These are phyloP conservation scores for Brachionus asplanchnoidis DNA, from an alignment of 1,140 invertebrate species.

Conservation along the genomic window DNA sequence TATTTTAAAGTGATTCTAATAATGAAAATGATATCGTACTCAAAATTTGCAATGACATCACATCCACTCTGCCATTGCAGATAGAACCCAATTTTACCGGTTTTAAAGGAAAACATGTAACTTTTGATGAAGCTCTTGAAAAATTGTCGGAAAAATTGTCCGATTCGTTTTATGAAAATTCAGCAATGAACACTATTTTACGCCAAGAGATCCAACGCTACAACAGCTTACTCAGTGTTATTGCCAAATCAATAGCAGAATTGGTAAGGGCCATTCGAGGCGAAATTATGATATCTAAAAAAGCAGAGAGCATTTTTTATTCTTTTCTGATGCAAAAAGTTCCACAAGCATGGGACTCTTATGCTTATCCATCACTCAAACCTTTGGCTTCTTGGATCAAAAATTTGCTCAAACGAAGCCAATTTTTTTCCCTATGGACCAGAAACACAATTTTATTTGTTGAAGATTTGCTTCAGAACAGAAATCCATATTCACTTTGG, in stretches of 20 bases:
- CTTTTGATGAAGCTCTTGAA: background rate
- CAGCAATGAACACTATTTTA: constrained; percentile 68
- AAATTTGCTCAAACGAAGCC: constrained; percentile 57
- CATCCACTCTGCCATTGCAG: background rate
- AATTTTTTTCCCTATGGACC: constrained; percentile 33
- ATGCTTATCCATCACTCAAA: constrained; percentile 69
- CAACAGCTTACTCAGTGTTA: constrained; percentile 66
- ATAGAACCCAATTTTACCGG: constrained; percentile 11
- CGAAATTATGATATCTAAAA: constrained; percentile 78
- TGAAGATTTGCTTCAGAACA: background rate
- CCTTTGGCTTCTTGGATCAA: constrained; percentile 70
- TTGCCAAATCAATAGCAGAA: constrained; percentile 67
- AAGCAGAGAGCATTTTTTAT: constrained; percentile 71
- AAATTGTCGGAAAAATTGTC: background rate
- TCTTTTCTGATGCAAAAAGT: constrained; percentile 70
- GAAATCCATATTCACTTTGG: constrained; percentile 71
- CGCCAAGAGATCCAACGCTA: constrained; percentile 79
- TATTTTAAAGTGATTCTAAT: background rate
- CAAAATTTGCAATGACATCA: background rate
- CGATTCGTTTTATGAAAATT: constrained; percentile 44
- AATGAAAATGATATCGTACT: background rate
- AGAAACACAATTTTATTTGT: background rate
- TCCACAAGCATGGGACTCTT: constrained; percentile 51
- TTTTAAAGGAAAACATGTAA: background rate
- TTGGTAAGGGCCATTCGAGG: constrained; percentile 74